These are phyloP conservation scores for Metopolophium dirhodum DNA, from an alignment of 1,140 invertebrate species.

Conservation along the genomic window DNA sequence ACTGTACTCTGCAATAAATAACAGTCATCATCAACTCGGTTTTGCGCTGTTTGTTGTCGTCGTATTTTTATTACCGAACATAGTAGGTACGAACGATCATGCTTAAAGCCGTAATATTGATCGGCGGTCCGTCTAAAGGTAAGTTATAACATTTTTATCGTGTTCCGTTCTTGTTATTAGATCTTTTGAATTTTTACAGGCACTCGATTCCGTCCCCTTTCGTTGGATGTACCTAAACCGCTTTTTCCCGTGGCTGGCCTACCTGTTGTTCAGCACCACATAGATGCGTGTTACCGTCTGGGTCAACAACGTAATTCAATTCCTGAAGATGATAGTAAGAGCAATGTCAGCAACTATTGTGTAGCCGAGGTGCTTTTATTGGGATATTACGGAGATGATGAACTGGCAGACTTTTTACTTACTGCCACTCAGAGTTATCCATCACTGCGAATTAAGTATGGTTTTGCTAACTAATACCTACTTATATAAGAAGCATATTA, in stretches of 20 bases:
- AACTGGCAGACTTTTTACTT: conserved; percentile 2
- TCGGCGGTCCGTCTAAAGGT: conserved; percentile 80
- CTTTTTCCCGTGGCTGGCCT: conserved; percentile 95
- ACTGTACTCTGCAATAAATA: not conserved
- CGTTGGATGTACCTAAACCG: conserved; percentile 95
- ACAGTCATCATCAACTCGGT: not conserved
- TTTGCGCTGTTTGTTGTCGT: not conserved
- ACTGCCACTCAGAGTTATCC: conserved; percentile 10
- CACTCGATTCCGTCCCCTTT: conserved; percentile 94
- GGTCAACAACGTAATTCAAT: not conserved
- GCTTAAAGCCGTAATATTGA: conserved; percentile 79
- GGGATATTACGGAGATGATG: conserved; percentile 18
- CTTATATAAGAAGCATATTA: not conserved
- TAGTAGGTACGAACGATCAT: conserved; percentile 63
- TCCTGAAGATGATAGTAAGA: not conserved
- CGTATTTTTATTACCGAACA: not conserved
- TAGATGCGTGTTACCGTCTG: conserved; percentile 85
- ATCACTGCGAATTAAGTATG: not conserved
- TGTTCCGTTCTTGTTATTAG: conserved; percentile 56
- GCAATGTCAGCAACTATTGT: not conserved
- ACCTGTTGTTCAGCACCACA: conserved; percentile 95
- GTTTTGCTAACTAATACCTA: not conserved
- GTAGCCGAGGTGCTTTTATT: not conserved
- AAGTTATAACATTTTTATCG: conserved; percentile 57
- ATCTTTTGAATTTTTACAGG: conserved; percentile 68